Base-by-base conservation (phyloP, 2,888 invertebrate species). In the Perizoma affinitatum region DNA sequence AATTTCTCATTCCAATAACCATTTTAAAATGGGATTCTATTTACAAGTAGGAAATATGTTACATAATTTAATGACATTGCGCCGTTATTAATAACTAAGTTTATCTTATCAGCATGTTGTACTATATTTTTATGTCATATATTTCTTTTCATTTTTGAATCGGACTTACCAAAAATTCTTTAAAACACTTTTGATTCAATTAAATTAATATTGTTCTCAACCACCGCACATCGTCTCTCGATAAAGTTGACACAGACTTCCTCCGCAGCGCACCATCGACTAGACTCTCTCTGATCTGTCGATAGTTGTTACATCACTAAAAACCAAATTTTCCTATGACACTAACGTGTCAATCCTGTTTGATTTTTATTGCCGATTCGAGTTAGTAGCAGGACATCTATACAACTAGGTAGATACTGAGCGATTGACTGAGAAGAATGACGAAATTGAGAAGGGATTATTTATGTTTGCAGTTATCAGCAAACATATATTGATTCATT, bases 401-500 rank as follows among this genome's bases (percentile, higher is more conserved):
- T 34, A 33, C 53, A 11, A 35, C 40, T 10, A 1, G 4, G 5
- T 38, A 42, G n/a, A 34, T 22, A 52, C 36, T n/a, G 5, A 54
- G 10, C 5, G 8, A 58, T 34, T 43, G 48, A 60, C 55, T 60
- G 55, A 50, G 60, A 51, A 40, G 11, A 50, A 48, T 38, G 22
- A 22, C 22, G 22, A 22, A 22, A 54, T 35, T 7, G 40, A 33
- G 57, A 56, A 36, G 49, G n/a, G 43, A 52, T 52, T 41, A 54
- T 59, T 61, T 61, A 49, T 55, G 50, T 65, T 55, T 54, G 4
- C 34, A 49, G 64, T 64, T 66, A 66, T n/a, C n/a, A 64, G 56
- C 46, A 36, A 66, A 59, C n/a, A n/a, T n/a, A n/a, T n/a, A n/a
- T n/a, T 66, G 66, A 66, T 57, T 66, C 61, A 66, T 66, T 64